These are phyloP conservation scores for Eulemur rubriventer DNA, from an alignment of 2,797 vertebrate genomes.

Conservation along the genomic window DNA sequence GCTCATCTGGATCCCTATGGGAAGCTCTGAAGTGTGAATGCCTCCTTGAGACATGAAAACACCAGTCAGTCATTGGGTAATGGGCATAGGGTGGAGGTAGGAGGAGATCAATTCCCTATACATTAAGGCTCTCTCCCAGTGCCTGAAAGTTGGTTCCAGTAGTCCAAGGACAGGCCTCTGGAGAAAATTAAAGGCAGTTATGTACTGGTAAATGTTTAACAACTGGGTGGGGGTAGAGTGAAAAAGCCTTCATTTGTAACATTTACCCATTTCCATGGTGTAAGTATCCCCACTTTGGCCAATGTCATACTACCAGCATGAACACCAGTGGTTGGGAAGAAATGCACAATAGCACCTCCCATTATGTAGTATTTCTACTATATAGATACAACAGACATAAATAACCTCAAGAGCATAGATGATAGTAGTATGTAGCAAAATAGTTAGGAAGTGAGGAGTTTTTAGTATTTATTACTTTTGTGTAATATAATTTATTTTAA, in stretches of 20 bases:
- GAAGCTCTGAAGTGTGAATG: neutral
- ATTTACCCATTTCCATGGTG: slow-evolving; percentile 11
- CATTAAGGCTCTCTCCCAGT: neutral
- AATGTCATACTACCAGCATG: neutral
- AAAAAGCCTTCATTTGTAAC: neutral
- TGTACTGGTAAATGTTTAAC: slow-evolving; percentile 35
- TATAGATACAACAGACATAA: neutral
- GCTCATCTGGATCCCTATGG: neutral
- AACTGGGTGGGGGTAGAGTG: neutral
- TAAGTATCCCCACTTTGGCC: neutral
- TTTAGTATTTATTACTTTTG: neutral
- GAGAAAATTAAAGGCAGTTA: slow-evolving; percentile 14
- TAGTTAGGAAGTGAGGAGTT: slow-evolving; percentile 12
- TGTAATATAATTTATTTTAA: slow-evolving; percentile 6
- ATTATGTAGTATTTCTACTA: neutral
- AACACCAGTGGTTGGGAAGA: neutral
- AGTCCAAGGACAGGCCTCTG: neutral
- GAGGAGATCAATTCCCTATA: neutral
- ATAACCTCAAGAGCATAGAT: slow-evolving; percentile 15
- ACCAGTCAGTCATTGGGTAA: neutral
- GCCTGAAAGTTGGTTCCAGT: neutral
- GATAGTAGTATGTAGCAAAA: slow-evolving; percentile 34
- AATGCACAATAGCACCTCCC: neutral
- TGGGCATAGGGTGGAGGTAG: neutral
- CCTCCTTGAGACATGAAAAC: neutral